Conservation (phyloP, 1,140 invertebrate genomes). For the Zophobas morio region DNA sequence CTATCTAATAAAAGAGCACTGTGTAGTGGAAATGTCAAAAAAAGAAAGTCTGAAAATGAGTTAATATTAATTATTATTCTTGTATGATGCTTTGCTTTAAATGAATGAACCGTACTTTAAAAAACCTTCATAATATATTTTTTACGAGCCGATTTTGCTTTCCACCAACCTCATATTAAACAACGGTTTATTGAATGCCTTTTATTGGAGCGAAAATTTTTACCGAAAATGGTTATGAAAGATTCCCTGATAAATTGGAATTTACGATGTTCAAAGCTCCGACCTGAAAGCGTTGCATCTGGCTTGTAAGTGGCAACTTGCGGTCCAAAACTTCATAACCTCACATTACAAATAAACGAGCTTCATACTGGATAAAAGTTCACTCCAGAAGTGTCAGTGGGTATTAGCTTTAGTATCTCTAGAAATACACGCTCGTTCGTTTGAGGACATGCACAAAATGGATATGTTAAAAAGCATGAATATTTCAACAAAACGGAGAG, state of each 20-base stretch:
- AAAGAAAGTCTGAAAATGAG: no score
- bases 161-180: no score
- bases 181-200: conserved; percentile 6
- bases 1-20: no score
- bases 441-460: conserved; percentile 30
- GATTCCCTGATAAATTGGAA: conserved; percentile 26
- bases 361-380: conserved; percentile 6
- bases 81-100: no score
- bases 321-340: conserved; percentile 19
- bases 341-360: conserved; percentile 26
- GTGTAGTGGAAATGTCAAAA: no score
- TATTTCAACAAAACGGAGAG: conserved; percentile 29
- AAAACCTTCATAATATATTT: no score
- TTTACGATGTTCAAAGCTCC: neutral
- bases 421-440: conserved; percentile 27
- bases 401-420: conserved; percentile 32
- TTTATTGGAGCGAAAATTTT: neutral
- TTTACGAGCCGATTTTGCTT: no score
- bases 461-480: conserved; percentile 31
- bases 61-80: no score
- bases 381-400: conserved; percentile 25
- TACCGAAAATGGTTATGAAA: conserved; percentile 14
- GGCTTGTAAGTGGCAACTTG: conserved; percentile 9
- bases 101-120: no score
- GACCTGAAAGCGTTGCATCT: conserved; percentile 13